These are phyloP conservation scores for Acipenser oxyrinchus DNA, from an alignment of 2,797 vertebrate species.

Conservation along the genomic window DNA sequence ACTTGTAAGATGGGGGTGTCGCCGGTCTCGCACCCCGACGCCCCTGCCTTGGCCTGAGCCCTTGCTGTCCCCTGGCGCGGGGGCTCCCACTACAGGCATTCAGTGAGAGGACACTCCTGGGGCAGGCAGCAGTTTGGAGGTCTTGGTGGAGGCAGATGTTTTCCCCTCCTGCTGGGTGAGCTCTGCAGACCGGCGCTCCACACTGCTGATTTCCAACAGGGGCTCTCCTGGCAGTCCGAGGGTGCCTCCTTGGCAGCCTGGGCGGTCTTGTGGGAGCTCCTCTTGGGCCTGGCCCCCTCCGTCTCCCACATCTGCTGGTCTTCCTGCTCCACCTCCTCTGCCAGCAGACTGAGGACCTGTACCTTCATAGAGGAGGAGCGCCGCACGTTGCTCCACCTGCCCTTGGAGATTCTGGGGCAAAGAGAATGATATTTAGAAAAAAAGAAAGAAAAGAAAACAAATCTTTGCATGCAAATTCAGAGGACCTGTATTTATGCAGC, in stretches of 20 bases:
- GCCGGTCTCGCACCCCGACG: not conserved
- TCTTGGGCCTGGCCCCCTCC: constrained; percentile 35
- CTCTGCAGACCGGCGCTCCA: constrained; percentile 45
- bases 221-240: not conserved
- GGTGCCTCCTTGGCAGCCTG: not conserved
- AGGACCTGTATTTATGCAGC: too few species aligned
- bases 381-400: constrained; percentile 60
- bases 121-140: too few species aligned
- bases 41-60: constrained; percentile 13
- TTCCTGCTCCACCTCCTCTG: constrained; percentile 36
- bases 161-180: not conserved
- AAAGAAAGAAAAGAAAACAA: not conserved
- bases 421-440: not conserved
- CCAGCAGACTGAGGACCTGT: constrained; percentile 44
- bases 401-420: constrained; percentile 53
- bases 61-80: too few species aligned
- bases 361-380: constrained; percentile 53
- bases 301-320: constrained; percentile 15
- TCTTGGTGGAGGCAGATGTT: too few species aligned
- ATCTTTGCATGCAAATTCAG: too few species aligned
- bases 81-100: too few species aligned
- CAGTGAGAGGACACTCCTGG: too few species aligned
- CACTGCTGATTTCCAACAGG: constrained; percentile 21
- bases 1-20: not conserved
- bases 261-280: constrained; percentile 45